Percentiles rank a stretch among this genome's conserved stretches.
These are phyloP conservation scores for Gracilinanus agilis DNA, from an alignment of 2,113 vertebrate species.

Conservation along the genomic window DNA sequence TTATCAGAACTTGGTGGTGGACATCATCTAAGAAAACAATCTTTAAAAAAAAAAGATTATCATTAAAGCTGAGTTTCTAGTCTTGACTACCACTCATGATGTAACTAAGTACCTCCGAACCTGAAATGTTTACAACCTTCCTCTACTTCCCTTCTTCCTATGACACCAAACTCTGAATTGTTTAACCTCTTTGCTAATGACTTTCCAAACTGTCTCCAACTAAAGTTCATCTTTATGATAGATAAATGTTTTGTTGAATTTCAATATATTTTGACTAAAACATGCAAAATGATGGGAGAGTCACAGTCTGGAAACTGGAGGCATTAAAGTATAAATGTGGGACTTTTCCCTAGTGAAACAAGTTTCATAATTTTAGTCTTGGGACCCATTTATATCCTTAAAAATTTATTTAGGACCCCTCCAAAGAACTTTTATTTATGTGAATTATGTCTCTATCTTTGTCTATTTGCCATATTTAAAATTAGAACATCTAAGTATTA, in stretches of 20 bases:
- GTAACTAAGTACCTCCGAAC: not conserved
- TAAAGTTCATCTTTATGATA: conserved; percentile 8
- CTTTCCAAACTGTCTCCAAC: not conserved
- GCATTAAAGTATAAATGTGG: not conserved
- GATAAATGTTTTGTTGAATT: not conserved
- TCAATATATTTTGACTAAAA: not conserved
- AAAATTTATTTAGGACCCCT: not conserved
- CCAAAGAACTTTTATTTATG: not conserved
- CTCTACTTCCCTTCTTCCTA: rapidly evolving
- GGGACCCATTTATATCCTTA: not conserved
- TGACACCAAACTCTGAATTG: not conserved
- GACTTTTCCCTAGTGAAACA: not conserved
- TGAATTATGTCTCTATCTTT: not conserved
- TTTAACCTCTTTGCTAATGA: not conserved
- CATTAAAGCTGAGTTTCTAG: conserved; percentile 26
- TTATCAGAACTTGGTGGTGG: conserved; percentile 28
- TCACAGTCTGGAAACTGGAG: not conserved
- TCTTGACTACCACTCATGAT: not conserved
- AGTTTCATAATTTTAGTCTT: not conserved
- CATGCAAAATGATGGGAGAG: not conserved
- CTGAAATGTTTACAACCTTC: not conserved
- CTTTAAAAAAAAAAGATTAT: conserved; percentile 33
- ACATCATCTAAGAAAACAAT: conserved; percentile 11
- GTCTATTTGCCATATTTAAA: not conserved
- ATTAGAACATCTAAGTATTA: not conserved